A percentile compares a stretch with the other conserved stretches of the same genome.
These are phyloP conservation scores for Heliconius hermathena DNA, from an alignment of 1,140 invertebrate genomes.

Conservation along the genomic window DNA sequence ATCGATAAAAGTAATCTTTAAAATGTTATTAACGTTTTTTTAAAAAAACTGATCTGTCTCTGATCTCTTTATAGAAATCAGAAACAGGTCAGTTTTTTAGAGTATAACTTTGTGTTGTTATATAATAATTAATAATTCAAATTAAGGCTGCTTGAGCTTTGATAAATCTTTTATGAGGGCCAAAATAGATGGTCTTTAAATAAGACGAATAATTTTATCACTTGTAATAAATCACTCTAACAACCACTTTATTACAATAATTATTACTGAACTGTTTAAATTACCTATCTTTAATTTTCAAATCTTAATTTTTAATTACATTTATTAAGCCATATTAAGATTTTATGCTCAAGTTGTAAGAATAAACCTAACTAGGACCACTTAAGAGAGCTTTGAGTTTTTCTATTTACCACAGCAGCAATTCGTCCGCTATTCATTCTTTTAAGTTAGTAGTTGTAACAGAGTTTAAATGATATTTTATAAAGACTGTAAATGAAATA, in stretches of 20 bases:
- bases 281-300: not conserved
- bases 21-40: too few relatives aligned
- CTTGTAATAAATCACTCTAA: not conserved
- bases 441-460: slow-evolving; percentile 11
- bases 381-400: slow-evolving; percentile 17
- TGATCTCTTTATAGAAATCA: too few relatives aligned
- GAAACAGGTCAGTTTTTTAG: too few relatives aligned
- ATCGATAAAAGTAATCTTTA: too few relatives aligned
- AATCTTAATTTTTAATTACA: not conserved
- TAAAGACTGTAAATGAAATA: not conserved
- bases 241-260: not conserved
- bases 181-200: not conserved
- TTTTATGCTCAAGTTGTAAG: not conserved
- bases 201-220: not conserved
- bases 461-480: not conserved
- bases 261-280: not conserved
- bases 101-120: too few relatives aligned
- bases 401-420: slow-evolving; percentile 23
- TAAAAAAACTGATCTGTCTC: too few relatives aligned
- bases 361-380: slow-evolving; percentile 27
- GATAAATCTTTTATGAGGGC: not conserved
- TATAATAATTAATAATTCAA: not conserved
- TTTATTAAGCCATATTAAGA: not conserved
- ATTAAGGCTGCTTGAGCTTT: not conserved
- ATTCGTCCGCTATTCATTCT: slow-evolving; percentile 20